phyloP scores from a whole-genome alignment of 2,113 vertebrate genomes.

The Ciconia maguari region DNA sequence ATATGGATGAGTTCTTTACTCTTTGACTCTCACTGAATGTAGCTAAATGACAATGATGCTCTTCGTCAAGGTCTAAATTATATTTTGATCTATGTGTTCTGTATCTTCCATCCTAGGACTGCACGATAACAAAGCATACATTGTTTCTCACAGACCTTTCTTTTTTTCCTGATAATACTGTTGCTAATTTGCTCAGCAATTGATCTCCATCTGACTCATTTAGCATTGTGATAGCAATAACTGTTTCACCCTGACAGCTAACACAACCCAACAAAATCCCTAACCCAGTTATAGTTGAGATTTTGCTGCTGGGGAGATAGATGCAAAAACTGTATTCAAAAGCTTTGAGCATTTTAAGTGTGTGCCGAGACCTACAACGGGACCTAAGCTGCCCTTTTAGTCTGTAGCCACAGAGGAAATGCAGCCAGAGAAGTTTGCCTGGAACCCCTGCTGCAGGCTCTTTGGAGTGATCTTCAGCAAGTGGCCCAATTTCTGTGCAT shows the following conservation, averaged over 20 bases:
- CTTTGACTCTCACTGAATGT: neutral
- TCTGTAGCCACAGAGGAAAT: neutral
- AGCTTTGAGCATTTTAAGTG: neutral
- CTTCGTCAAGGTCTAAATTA: neutral
- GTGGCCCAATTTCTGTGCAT: neutral
- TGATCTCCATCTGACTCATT: neutral
- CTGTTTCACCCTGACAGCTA: neutral
- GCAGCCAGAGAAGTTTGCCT: neutral
- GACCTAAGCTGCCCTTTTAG: neutral
- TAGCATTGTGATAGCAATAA: neutral
- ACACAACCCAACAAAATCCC: neutral
- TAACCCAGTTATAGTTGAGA: neutral
- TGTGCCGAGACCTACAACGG: neutral
- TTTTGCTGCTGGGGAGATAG: neutral
- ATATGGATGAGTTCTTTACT: neutral
- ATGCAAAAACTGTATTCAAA: neutral
- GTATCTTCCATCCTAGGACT: neutral
- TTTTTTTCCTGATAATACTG: neutral
- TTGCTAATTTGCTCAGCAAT: neutral
- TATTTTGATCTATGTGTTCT: neutral
- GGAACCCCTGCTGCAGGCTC: neutral
- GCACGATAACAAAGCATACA: neutral
- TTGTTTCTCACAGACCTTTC: neutral
- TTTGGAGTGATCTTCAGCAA: neutral
- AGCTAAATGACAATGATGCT: neutral